Conservation (phyloP, 2,113 vertebrate species). For the Hemicordylus capensis region DNA sequence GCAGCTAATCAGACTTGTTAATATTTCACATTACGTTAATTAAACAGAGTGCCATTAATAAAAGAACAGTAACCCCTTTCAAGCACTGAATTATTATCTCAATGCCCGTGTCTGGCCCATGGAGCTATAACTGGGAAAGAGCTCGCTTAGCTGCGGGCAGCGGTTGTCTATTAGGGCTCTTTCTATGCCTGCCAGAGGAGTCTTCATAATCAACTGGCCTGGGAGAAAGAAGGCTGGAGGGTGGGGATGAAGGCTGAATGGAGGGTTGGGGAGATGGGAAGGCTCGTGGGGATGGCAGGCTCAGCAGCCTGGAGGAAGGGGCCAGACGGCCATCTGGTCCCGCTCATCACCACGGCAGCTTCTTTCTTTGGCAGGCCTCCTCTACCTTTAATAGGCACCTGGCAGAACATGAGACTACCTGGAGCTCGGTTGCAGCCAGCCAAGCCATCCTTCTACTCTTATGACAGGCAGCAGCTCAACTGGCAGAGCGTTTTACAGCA, state of each 20-base stretch:
- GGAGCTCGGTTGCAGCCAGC: neutral
- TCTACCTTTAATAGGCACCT: neutral
- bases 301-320: no score
- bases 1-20: neutral
- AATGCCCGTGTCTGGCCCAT: neutral
- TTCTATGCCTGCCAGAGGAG: neutral
- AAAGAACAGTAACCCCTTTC: neutral
- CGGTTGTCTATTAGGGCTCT: neutral
- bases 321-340: no score
- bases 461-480: neutral
- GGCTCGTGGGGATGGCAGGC: no score
- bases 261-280: neutral
- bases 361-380: no score
- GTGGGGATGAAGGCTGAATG: neutral
- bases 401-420: neutral
- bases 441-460: neutral
- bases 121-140: neutral
- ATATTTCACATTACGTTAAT: neutral
- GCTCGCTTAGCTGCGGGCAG: neutral
- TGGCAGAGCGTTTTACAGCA: no score
- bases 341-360: no score
- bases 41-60: constrained; percentile 12
- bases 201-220: neutral
- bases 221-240: neutral
- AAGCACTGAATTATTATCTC: neutral